Evolutionary conservation across 2,888 invertebrate species (phyloP), one percentile per base, ranked within the genome.

Genomic region (Drosophila ezoana): DNA sequence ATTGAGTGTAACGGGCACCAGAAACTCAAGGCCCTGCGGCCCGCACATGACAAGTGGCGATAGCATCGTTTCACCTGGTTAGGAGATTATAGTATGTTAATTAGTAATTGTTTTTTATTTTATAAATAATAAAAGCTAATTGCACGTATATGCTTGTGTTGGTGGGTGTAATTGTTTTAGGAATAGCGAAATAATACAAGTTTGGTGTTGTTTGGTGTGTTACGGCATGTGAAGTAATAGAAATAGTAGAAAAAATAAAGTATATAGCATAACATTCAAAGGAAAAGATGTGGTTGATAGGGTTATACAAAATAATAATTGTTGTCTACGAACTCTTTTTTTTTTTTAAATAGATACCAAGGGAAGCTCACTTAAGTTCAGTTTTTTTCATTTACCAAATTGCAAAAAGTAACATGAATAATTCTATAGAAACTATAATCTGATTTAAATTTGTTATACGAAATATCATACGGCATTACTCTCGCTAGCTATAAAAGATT

Each of bases 31-130:
- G 78, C 98, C 96, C 93, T 97, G 97, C 23, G 98, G 98, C 70
- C 98, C 98, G 93, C 98, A 98, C 97, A 98, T 98, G 90, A 98
- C 98, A 89, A 98, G 94, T 67, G 98, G 98, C 89, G 97, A 97
- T 87, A 98, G 94, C 94, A 98, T 95, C 73, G 97, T 97, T 94
- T 98, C 98, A 95, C 98, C 98, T 98, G 45, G 5, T 52, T 47
- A 20, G 28, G 10, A 11, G 14, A 38, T 45, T 10, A 56, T 20
- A 18, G 44, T 41, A 28, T 13, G 68, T 37, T 35, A n/a, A 53
- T 57, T 62, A 61, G 20, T 18, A 38, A 16, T 37, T 3, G 23
- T 41, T 41, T 37, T 20, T 37, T 2, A 28, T 41, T 41, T 37
- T 9, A 18, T 0, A n/a, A 13, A 0, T 8, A 1, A 18, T 4